These are phyloP conservation scores for Celastrina argiolus DNA, from an alignment of 2,888 invertebrate species.

Conservation along the genomic window DNA sequence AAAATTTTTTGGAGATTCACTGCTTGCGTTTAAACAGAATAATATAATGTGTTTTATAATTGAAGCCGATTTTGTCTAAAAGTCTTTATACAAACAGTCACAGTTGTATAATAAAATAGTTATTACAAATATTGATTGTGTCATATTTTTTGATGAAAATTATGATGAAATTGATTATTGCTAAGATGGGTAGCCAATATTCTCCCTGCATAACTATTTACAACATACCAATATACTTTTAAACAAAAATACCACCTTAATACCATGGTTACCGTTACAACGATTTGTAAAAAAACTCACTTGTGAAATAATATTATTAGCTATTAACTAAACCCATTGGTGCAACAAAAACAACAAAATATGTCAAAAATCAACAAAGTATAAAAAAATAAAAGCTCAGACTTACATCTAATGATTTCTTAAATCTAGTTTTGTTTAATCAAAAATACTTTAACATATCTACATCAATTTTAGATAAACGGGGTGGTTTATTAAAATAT, in stretches of 20 bases:
- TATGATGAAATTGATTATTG: too few species aligned
- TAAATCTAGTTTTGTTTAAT: conserved; percentile 27
- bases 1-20: too few species aligned
- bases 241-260: not conserved
- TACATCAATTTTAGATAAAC: conserved; percentile 29
- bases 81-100: too few species aligned
- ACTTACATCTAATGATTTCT: conserved; percentile 29
- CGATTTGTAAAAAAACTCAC: not conserved
- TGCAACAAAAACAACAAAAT: conserved; percentile 7
- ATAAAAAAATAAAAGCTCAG: not conserved
- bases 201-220: not conserved
- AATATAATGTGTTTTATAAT: too few species aligned
- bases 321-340: not conserved
- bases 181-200: not conserved
- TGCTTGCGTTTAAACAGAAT: too few species aligned
- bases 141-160: too few species aligned
- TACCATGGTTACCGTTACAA: conserved; percentile 18
- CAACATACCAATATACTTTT: not conserved
- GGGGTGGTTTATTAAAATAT: conserved; percentile 35
- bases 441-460: conserved; percentile 28
- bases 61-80: too few species aligned
- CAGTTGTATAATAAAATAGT: too few species aligned
- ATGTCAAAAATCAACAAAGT: not conserved
- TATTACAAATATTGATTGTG: too few species aligned
- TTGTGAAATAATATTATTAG: not conserved